Base-by-base conservation (phyloP, 2,888 invertebrate species). In the Limenitis camilla region DNA sequence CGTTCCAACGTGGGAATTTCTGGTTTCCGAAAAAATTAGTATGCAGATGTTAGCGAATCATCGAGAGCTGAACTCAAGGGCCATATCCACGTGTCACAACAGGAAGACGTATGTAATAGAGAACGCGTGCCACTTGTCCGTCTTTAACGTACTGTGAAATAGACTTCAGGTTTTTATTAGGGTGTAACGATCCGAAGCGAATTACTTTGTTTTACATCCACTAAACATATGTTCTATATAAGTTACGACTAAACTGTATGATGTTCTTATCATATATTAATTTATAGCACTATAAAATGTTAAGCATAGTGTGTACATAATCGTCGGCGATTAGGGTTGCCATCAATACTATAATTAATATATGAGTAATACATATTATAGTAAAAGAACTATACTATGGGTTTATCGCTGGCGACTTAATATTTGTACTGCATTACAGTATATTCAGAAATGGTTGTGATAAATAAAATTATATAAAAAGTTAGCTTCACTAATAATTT, bases 71-170 rank as follows among this genome's bases (percentile, higher is more conserved):
- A 48, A 56, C 56, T 53, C 53, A 53, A 51, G 58, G 63, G 60
- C 63, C 54, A 62, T 57, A 57, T 65, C 68, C 84, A 82, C 79
- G 78, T 83, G 85, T 76, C 80, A 72, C 57, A 78, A 78, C 81
- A 79, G 82, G 81, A 83, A 80, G 77, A 67, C 66, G 62, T 62
- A 61, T 66, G 69, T 68, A 71, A 72, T 71, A 68, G 53, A 51
- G 44, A 77, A 72, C 82, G 75, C 83, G 84, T 83, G 82, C 81
- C 81, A 77, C 76, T 82, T 78, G 77, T 67, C 67, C 64, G 61
- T 55, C 59, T 58, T 59, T 65, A 81, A 74, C 75, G 68, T 74
- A 72, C 77, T 71, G 76, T 83, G 72, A 79, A 81, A 82, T 81
- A 69, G 76, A 66, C 71, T 66, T 65, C 55, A 61, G 68, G 69